Conservation (phyloP, 2,797 vertebrate species). For the Lacerta agilis region DNA sequence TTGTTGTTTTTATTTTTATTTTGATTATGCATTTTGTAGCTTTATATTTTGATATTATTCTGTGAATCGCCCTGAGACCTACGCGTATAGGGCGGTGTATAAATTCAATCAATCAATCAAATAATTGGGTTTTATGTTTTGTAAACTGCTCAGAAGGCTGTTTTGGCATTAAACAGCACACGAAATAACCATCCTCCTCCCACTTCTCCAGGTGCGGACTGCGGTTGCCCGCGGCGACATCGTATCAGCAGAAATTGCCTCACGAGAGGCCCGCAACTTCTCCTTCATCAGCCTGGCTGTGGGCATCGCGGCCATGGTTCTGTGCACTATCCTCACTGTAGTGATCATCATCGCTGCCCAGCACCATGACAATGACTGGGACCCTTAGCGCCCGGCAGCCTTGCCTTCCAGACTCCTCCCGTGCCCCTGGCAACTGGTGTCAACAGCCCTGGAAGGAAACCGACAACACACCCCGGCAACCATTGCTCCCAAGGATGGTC, state of each 20-base stretch:
- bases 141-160: too few relatives aligned
- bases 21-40: too few relatives aligned
- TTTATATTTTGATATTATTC: too few relatives aligned
- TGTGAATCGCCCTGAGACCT: too few relatives aligned
- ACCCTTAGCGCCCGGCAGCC: conserved; percentile 77
- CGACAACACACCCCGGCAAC: neutral
- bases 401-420: conserved; percentile 12
- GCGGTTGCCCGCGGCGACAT: conserved; percentile 92
- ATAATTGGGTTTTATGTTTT: too few relatives aligned
- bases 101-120: too few relatives aligned
- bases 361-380: conserved; percentile 95
- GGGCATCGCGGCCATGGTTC: conserved; percentile 93
- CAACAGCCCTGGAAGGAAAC: neutral
- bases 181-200: neutral
- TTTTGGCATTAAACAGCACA: too few relatives aligned
- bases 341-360: conserved; percentile 96
- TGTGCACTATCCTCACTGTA: conserved; percentile 95
- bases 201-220: conserved; percentile 84
- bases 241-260: conserved; percentile 94
- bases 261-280: conserved; percentile 93
- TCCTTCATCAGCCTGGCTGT: conserved; percentile 96
- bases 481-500: conserved; percentile 1
- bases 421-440: neutral
- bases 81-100: too few relatives aligned
- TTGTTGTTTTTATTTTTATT: too few relatives aligned